Conservation (phyloP, 2,888 invertebrate species). For the Serrognathus titanus region DNA sequence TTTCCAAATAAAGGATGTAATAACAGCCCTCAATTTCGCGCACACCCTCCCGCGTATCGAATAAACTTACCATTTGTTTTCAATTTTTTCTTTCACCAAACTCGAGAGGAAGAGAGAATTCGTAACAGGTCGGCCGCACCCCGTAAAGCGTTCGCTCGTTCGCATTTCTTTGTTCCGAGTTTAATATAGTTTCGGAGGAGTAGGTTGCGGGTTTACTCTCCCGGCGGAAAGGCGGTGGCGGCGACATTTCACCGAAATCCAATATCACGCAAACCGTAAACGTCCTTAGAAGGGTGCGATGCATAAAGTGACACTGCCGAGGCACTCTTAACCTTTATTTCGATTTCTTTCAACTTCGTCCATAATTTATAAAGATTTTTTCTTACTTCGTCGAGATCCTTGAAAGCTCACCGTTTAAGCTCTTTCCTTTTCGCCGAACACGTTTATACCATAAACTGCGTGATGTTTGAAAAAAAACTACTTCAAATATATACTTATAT, state of each 20-base stretch:
- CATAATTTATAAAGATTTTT: conserved; percentile 20
- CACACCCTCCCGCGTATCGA: no score
- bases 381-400: conserved; percentile 10
- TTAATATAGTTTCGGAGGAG: conserved; percentile 30
- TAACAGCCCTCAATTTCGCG: no score
- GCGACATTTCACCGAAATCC: conserved; percentile 32
- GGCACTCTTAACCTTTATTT: conserved; percentile 24
- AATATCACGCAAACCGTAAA: conserved; percentile 33
- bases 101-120: conserved; percentile 14
- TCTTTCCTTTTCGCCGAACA: no score
- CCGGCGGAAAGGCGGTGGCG: conserved; percentile 21
- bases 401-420: conserved; percentile 1
- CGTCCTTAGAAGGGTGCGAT: conserved; percentile 28
- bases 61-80: no score
- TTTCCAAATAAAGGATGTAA: no score
- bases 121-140: conserved; percentile 3
- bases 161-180: conserved; percentile 20
- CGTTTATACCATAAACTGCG: no score
- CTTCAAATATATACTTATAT: no score
- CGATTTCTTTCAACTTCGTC: conserved; percentile 14
- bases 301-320: conserved; percentile 28
- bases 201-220: conserved; percentile 26
- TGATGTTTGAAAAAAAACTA: no score
- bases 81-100: no score
- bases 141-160: neutral